These are phyloP conservation scores for Drosophila mimica DNA, from an alignment of 2,888 invertebrate species.

Conservation along the genomic window DNA sequence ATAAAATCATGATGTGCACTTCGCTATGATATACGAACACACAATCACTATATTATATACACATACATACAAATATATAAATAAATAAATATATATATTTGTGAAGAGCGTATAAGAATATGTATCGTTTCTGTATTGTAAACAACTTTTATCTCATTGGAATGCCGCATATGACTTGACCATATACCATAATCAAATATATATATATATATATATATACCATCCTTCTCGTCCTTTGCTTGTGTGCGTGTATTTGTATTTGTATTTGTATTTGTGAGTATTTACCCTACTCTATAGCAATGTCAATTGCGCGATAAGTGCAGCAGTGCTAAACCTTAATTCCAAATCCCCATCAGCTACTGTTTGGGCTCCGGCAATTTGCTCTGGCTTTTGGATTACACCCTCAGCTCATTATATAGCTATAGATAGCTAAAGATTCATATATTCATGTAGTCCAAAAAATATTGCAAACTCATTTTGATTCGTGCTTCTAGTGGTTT, in stretches of 20 bases:
- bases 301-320: conserved; percentile 75
- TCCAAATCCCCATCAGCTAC: conserved; percentile 60
- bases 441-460: not conserved
- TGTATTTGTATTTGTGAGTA: conserved; percentile 13
- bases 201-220: not conserved
- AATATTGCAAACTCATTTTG: conserved; percentile 47
- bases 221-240: conserved; percentile 13
- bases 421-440: conserved; percentile 4
- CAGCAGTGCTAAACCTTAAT: conserved; percentile 62
- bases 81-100: conserved; percentile 16
- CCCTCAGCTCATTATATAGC: conserved; percentile 47
- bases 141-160: conserved; percentile 77
- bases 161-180: conserved; percentile 66
- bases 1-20: conserved; percentile 84
- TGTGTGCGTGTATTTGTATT: conserved; percentile 1
- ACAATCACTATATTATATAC: conserved; percentile 63
- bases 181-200: conserved; percentile 22
- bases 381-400: conserved; percentile 50
- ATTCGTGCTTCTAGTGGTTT: conserved; percentile 11
- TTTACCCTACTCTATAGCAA: conserved; percentile 43
- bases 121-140: conserved; percentile 72
- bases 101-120: conserved; percentile 9
- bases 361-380: conserved; percentile 55
- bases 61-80: conserved; percentile 18
- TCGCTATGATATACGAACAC: conserved; percentile 64